Base-by-base conservation (phyloP, 2,888 invertebrate genomes). In the Thera obeliscata region DNA sequence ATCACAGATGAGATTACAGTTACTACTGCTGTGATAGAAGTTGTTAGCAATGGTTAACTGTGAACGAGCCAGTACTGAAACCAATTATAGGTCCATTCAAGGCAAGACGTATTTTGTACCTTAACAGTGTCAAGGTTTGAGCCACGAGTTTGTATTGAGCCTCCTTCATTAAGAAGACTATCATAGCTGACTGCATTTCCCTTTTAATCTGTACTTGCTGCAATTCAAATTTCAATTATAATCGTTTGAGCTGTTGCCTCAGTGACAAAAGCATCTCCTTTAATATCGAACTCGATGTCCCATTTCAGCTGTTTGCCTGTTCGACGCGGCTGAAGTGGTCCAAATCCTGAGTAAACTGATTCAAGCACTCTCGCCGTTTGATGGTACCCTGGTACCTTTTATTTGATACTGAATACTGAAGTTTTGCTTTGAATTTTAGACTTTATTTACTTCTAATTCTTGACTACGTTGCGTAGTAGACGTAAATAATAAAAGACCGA, bases 301-400 rank as follows among this genome's bases (percentile, higher is more conserved):
- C 58, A 57, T 64, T 72, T 64, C 66, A 69, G 66, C 60, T 54
- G 59, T 65, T 68, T 67, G 56, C 5, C 36, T 38, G 56, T 46
- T 56, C 66, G 54, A 66, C 62, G 56, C 33, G 52, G 49, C 46
- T 64, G 55, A 64, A 61, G 61, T 48, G 43, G 66, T 62, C 58
- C 70, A 68, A 75, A 67, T 67, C 72, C 73, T 66, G 67, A 70
- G 62, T 69, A 73, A 71, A 73, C 75, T 38, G 65, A 67, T 66
- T 76, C 56, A 61, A 76, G 75, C 38, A 69, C 71, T 61, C 73
- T 72, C 61, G 11, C 6, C 52, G 33, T 38, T 67, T 52, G 61
- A 72, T 73, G 66, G 60, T 50, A 33, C 61, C 61, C 69, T 72
- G 61, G 76, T 72, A 69, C 75, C 75, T 75, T 76, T 78, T 74